Evolutionary conservation across 2,797 vertebrate genomes (phyloP).

Genomic region (Arnoldichthys spilopterus): DNA sequence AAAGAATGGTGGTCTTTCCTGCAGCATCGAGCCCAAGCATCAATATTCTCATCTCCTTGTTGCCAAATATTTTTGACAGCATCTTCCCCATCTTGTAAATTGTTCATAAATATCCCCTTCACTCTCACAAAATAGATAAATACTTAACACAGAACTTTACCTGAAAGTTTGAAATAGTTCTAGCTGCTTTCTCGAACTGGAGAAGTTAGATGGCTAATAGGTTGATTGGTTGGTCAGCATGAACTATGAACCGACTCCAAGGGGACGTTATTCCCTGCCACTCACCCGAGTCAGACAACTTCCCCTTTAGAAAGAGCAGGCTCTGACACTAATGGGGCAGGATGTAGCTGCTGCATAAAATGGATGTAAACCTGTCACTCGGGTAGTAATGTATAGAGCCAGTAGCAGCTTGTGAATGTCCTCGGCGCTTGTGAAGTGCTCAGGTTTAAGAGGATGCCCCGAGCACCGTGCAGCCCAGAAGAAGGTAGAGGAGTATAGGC

Average conservation of each 20-base stretch:
- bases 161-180: neutral
- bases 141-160: conserved; percentile 10
- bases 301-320: neutral
- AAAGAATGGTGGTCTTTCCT: conserved; percentile 98
- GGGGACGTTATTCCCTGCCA: neutral
- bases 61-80: conserved; percentile 98
- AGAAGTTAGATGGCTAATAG: neutral
- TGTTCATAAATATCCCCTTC: conserved; percentile 78
- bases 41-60: conserved; percentile 99
- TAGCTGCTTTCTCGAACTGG: conserved; percentile 2
- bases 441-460: neutral
- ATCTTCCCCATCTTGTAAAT: conserved; percentile 94
- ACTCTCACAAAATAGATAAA: conserved; percentile 56
- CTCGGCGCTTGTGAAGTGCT: neutral
- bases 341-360: neutral
- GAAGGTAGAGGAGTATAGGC: neutral
- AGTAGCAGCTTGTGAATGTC: conserved; percentile 2
- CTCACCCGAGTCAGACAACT: neutral
- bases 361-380: conserved; percentile 4
- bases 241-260: conserved; percentile 28
- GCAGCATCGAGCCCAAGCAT: conserved; percentile 98
- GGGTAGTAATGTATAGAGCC: neutral
- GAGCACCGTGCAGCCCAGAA: neutral
- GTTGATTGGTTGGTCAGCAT: conserved; percentile 1
- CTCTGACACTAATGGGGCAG: neutral